Conservation (phyloP, 2,888 invertebrate genomes). For the Microctonus aethiopoides region DNA sequence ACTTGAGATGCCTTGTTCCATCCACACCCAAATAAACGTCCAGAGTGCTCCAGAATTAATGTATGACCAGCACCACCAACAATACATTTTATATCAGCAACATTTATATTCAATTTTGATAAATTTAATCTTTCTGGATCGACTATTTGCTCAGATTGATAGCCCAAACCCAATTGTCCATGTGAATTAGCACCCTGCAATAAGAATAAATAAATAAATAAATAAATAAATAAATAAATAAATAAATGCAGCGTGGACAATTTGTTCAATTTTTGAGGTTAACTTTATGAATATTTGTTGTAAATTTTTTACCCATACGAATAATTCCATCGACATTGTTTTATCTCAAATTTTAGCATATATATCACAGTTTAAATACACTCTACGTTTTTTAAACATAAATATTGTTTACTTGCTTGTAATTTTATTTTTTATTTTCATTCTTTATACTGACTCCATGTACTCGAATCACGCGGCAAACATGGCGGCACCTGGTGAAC, state of each 20-base stretch:
- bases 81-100: conserved; percentile 72
- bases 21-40: conserved; percentile 81
- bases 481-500: conserved; percentile 76
- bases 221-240: not conserved
- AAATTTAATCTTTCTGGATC: conserved; percentile 69
- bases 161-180: conserved; percentile 80
- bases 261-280: too few relatives aligned
- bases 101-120: conserved; percentile 57
- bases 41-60: conserved; percentile 74
- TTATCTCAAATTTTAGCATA: not conserved
- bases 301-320: not conserved
- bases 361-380: not conserved
- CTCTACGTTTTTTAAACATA: too few relatives aligned
- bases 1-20: conserved; percentile 83
- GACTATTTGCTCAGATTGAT: conserved; percentile 75
- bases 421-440: conserved; percentile 71
- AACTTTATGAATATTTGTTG: not conserved
- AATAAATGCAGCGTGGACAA: not conserved
- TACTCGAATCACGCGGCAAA: too few relatives aligned
- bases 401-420: not conserved
- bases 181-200: conserved; percentile 85
- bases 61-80: conserved; percentile 84
- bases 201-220: conserved; percentile 1
- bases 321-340: not conserved
- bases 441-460: too few relatives aligned